Conservation (phyloP, 2,797 vertebrate genomes). For the Sebastes glaucus region DNA sequence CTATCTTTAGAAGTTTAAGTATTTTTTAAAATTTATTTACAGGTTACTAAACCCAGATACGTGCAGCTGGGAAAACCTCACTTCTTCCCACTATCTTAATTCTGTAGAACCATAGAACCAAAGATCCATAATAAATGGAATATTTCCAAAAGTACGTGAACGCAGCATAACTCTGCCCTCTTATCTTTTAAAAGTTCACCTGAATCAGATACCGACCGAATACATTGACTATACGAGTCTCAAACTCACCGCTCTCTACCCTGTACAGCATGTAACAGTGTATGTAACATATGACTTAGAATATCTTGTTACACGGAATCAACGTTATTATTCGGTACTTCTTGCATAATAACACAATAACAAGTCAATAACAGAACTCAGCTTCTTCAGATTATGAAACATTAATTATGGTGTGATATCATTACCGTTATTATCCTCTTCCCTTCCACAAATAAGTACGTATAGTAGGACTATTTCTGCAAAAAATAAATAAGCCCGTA, state of each 20-base stretch:
- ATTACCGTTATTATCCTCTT: background rate
- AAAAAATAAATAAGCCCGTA: accelerated
- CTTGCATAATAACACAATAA: background rate
- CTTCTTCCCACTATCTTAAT: background rate
- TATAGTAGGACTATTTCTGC: background rate
- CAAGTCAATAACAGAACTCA: background rate
- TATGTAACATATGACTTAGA: background rate
- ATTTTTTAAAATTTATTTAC: background rate
- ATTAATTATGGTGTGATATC: background rate
- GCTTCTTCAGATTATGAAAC: background rate
- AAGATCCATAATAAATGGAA: background rate
- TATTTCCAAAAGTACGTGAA: conserved; percentile 11
- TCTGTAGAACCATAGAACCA: background rate
- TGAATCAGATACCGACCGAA: background rate
- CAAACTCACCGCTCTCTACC: background rate
- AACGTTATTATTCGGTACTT: background rate
- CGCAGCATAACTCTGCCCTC: background rate
- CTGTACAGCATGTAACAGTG: background rate
- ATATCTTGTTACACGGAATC: background rate
- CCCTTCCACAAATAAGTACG: background rate
- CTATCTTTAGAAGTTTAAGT: background rate
- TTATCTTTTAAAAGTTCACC: background rate
- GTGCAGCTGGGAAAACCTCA: background rate
- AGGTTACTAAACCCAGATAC: background rate
- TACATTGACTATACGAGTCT: background rate